Percentiles rank a stretch among this genome's conserved stretches.
Evolutionary conservation across 2,797 vertebrate genomes (phyloP).

Genomic region (Danionella dracula): DNA sequence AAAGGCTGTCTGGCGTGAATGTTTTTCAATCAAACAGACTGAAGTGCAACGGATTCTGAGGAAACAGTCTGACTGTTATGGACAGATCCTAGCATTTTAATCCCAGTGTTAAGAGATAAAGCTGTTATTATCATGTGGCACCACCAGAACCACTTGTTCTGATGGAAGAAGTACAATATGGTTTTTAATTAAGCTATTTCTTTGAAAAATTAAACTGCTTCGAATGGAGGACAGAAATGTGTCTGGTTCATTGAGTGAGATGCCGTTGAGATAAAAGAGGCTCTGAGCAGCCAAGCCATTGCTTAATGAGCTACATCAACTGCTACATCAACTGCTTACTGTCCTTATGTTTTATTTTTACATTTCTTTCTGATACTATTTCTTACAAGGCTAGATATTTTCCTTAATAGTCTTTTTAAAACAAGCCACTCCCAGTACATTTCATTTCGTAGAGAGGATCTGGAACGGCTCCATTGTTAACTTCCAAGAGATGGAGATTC

Average conservation of each 20-base stretch:
- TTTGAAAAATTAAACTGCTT: not conserved
- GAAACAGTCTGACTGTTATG: not conserved
- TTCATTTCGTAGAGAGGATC: no score
- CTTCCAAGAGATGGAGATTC: no score
- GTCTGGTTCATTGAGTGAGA: not conserved
- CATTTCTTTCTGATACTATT: no score
- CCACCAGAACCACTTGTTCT: slow-evolving; percentile 6
- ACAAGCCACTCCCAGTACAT: no score
- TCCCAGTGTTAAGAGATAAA: not conserved
- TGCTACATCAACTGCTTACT: not conserved
- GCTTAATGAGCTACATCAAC: not conserved
- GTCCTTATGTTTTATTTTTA: no score
- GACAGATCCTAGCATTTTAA: no score
- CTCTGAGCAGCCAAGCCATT: not conserved
- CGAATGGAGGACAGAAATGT: not conserved
- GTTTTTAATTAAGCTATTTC: slow-evolving; percentile 16
- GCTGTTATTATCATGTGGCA: not conserved
- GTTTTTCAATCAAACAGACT: slow-evolving; percentile 17
- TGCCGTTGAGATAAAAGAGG: not conserved
- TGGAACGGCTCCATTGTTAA: no score
- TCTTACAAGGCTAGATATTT: no score
- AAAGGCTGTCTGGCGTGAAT: slow-evolving; percentile 7
- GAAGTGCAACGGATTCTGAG: not conserved
- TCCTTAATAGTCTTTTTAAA: no score
- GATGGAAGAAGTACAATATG: not conserved